These are phyloP conservation scores for Pterophyllum scalare DNA, from an alignment of 2,113 vertebrate species.

Conservation along the genomic window DNA sequence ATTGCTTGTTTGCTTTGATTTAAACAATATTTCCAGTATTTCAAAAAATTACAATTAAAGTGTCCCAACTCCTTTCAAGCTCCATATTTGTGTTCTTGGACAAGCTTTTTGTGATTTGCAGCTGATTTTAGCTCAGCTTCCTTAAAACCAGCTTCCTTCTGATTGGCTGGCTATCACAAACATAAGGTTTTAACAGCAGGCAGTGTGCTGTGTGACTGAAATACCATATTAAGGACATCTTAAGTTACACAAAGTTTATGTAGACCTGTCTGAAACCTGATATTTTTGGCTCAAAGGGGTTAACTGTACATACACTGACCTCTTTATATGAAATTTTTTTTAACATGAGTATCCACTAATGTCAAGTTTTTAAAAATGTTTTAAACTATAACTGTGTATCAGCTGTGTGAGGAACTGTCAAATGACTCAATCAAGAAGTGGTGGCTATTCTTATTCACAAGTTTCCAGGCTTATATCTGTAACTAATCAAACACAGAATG, in stretches of 20 bases:
- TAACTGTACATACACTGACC: background rate
- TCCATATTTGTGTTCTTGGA: background rate
- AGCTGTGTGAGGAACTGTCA: background rate
- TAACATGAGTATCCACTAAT: background rate
- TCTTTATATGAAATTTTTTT: background rate
- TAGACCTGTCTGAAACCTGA: background rate
- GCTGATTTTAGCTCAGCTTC: background rate
- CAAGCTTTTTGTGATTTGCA: background rate
- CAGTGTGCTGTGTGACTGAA: background rate
- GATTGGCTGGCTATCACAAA: background rate
- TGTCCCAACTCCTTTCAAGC: background rate
- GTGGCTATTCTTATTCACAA: background rate
- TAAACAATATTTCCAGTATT: background rate
- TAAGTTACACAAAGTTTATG: background rate
- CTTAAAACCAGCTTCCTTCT: background rate
- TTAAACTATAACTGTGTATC: background rate
- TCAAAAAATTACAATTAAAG: background rate
- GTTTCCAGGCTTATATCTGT: background rate
- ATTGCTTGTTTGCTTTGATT: background rate
- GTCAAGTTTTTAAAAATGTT: background rate
- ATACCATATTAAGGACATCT: background rate
- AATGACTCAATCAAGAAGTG: background rate
- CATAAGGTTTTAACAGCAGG: background rate
- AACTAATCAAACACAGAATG: slow-evolving; percentile 4
- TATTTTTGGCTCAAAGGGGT: background rate